Evolutionary conservation across 2,797 vertebrate species (phyloP), one percentile per base, ranked within the genome.

Genomic region (Hoplostethus atlanticus): DNA sequence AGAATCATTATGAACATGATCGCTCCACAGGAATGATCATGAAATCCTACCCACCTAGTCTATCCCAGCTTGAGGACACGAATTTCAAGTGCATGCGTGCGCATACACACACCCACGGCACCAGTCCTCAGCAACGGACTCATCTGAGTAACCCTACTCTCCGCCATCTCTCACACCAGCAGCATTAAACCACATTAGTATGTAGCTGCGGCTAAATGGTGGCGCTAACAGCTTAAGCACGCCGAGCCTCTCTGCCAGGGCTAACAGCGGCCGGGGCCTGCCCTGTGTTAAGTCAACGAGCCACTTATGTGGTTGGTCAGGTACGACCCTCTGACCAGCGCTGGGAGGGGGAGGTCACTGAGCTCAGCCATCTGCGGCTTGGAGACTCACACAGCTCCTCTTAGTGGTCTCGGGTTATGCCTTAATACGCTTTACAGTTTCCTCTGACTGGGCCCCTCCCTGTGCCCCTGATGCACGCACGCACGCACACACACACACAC

Each of bases 341-440:
- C 56, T 52, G 55, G 51, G 64, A 56, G 46, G 58, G 34, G 73
- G 70, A 73, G 64, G 61, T 16, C 58, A 82, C 72, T 71, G 82
- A 83, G 84, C 80, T 38, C 75, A 87, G 78, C 82, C 83, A 86
- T 90, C 90, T 94, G 93, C 36, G 88, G 93, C 92, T 91, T 91
- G 67, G 84, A 91, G 90, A 87, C 79, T 89, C 84, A 84, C 88
- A 85, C 77, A 64, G 54, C 79, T 81, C 86, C 85, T 90, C 88
- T 93, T 89, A 92, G 90, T 54, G 89, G 90, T 93, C 90, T 87
- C 74, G 80, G 82, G 79, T 87, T 87, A 80, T 66, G 83, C 82
- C 87, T 92, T 91, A 93, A 93, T 93, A 89, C 84, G 77, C 86
- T 90, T 88, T 83, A 88, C 87, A 84, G 81, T 87, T 89, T 88